Evolutionary conservation across 2,888 invertebrate genomes (phyloP).

Genomic region (Coelinius sp.): DNA sequence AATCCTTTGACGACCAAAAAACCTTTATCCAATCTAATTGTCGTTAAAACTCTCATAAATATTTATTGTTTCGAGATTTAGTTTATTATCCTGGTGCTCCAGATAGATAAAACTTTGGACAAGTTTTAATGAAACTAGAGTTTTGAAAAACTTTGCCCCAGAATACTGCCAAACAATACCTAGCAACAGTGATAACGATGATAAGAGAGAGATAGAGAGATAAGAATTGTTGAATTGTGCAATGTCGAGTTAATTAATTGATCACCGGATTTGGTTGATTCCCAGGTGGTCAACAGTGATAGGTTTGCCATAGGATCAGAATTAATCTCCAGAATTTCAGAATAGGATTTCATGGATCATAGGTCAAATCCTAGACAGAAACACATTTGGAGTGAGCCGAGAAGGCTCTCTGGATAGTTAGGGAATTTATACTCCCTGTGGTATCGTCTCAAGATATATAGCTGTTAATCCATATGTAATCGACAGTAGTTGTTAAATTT

Average conservation of each 20-base stretch:
- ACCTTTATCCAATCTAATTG: not conserved
- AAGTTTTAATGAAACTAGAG: constrained; percentile 2
- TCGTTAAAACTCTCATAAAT: not conserved
- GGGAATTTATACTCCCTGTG: constrained; percentile 15
- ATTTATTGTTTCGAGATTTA: constrained; percentile 8
- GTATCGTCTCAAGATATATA: constrained; percentile 36
- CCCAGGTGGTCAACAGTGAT: constrained; percentile 15
- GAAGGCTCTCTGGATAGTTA: constrained; percentile 43
- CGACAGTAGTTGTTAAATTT: constrained; percentile 51
- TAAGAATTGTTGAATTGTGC: not conserved
- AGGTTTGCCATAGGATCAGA: constrained; percentile 1
- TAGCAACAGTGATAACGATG: not conserved
- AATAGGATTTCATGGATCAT: constrained; percentile 25
- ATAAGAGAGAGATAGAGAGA: not conserved
- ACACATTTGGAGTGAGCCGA: constrained; percentile 28
- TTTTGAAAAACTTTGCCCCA: not conserved
- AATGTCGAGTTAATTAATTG: constrained; percentile 13
- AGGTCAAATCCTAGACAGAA: constrained; percentile 31
- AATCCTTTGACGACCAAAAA: not conserved
- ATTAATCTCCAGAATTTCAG: constrained; percentile 28
- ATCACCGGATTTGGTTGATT: not conserved
- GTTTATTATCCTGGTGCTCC: not conserved
- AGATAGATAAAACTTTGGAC: constrained; percentile 1
- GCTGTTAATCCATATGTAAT: constrained; percentile 56
- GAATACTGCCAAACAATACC: not conserved